Evolutionary conservation across 2,797 vertebrate species (phyloP).

Genomic region (Hoplostethus atlanticus): DNA sequence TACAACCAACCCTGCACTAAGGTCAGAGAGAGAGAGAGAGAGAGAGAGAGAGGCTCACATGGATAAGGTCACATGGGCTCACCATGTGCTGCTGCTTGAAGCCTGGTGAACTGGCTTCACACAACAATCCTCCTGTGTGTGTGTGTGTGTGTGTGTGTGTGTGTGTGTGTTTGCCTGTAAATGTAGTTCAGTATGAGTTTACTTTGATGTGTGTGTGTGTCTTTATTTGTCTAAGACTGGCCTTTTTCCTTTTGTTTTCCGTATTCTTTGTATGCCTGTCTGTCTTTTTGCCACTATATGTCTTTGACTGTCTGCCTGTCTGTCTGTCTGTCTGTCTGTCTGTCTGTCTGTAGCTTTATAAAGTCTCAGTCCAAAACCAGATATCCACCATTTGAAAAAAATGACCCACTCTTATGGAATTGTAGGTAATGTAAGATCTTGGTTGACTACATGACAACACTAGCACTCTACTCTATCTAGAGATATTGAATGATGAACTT

Average conservation of each 20-base stretch:
- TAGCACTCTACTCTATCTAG: no score
- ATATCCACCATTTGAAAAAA: no score
- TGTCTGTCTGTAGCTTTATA: no score
- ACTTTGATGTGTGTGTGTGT: conserved; percentile 11
- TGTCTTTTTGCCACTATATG: background rate
- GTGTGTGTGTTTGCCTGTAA: conserved; percentile 21
- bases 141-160: conserved; percentile 38
- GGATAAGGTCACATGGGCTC: conserved; percentile 88
- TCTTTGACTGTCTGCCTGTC: no score
- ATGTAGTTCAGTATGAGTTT: conserved; percentile 20
- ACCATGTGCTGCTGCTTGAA: conserved; percentile 84
- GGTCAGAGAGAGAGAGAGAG: conserved; percentile 7
- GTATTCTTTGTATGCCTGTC: background rate
- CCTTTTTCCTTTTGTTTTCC: no score
- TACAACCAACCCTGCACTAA: background rate
- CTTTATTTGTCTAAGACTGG: background rate
- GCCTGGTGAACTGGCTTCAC: conserved; percentile 58
- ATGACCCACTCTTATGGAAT: no score
- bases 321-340: no score
- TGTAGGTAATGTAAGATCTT: no score
- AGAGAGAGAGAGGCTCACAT: conserved; percentile 82
- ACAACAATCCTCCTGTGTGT: conserved; percentile 70
- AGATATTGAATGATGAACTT: background rate
- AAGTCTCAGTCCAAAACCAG: no score
- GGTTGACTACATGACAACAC: no score